Conservation (phyloP, 2,888 invertebrate genomes). For the Apoderus coryli region DNA sequence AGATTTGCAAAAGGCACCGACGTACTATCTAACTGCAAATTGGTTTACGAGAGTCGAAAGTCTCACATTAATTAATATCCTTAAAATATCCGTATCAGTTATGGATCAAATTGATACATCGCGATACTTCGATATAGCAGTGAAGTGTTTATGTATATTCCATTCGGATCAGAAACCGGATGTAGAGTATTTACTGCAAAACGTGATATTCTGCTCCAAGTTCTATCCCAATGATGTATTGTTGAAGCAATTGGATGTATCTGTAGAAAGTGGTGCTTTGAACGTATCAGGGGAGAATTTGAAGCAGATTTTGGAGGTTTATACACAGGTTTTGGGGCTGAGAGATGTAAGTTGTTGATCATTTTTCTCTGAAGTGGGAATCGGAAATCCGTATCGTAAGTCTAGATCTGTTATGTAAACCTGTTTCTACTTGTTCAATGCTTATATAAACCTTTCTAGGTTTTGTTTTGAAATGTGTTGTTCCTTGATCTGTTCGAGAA, state of each 20-base stretch:
- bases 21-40: constrained; percentile 36
- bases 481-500: no score
- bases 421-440: no score
- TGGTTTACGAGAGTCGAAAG: constrained; percentile 52
- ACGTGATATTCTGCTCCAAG: constrained; percentile 44
- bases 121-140: constrained; percentile 40
- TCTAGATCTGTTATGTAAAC: no score
- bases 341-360: constrained; percentile 22
- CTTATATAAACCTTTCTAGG: no score
- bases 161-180: constrained; percentile 42
- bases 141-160: constrained; percentile 45
- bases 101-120: constrained; percentile 34
- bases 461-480: no score
- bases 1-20: constrained; percentile 26
- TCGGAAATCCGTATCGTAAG: no score
- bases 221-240: constrained; percentile 44
- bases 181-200: constrained; percentile 41
- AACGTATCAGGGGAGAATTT: constrained; percentile 28
- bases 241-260: constrained; percentile 38
- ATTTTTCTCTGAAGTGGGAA: no score
- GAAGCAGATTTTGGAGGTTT: constrained; percentile 26
- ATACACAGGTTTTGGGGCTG: constrained; percentile 26
- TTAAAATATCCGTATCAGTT: constrained; percentile 32
- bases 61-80: constrained; percentile 37
- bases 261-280: constrained; percentile 33